phyloP scores from a whole-genome alignment of 2,113 vertebrate genomes.

The Xyrauchen texanus region DNA sequence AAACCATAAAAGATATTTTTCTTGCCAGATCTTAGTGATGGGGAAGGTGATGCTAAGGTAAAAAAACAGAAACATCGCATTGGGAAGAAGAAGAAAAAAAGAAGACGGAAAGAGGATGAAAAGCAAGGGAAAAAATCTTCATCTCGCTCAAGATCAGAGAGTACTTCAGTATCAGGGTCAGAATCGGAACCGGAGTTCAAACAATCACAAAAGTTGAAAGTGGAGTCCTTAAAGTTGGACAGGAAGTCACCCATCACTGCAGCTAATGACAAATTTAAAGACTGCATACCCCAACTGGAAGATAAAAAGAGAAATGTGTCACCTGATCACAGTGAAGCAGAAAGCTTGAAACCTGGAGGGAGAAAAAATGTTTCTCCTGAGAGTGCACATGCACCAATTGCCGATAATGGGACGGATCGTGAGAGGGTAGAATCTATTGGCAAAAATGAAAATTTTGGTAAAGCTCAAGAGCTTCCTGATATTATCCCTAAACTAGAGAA shows the following conservation, averaged over 20 bases:
- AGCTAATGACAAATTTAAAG: conserved; percentile 33
- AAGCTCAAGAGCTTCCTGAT: conserved; percentile 74
- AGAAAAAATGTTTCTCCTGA: conserved; percentile 55
- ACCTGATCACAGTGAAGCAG: conserved; percentile 36
- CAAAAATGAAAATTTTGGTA: conserved; percentile 62
- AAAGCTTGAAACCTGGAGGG: conserved; percentile 30
- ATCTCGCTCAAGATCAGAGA: conserved; percentile 76
- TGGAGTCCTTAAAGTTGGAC: conserved; percentile 53
- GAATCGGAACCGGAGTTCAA: conserved; percentile 73
- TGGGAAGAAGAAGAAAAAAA: conserved; percentile 79
- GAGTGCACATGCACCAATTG: conserved; percentile 22
- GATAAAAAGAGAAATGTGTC: conserved; percentile 30
- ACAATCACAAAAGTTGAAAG: conserved; percentile 57
- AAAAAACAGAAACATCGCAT: conserved; percentile 76
- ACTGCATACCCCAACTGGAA: conserved; percentile 10
- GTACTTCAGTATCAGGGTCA: conserved; percentile 73
- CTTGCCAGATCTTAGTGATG: conserved; percentile 55
- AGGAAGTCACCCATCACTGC: conserved; percentile 58
- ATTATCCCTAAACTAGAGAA: conserved; percentile 76
- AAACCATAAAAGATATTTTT: background rate
- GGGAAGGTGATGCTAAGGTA: conserved; percentile 66
- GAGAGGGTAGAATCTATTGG: conserved; percentile 53
- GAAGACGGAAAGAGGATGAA: conserved; percentile 72
- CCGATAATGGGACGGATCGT: conserved; percentile 52
- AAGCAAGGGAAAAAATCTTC: conserved; percentile 74